phyloP scores from a whole-genome alignment of 92 coral and sea anemone species.

The Epizoanthus stellaris region DNA sequence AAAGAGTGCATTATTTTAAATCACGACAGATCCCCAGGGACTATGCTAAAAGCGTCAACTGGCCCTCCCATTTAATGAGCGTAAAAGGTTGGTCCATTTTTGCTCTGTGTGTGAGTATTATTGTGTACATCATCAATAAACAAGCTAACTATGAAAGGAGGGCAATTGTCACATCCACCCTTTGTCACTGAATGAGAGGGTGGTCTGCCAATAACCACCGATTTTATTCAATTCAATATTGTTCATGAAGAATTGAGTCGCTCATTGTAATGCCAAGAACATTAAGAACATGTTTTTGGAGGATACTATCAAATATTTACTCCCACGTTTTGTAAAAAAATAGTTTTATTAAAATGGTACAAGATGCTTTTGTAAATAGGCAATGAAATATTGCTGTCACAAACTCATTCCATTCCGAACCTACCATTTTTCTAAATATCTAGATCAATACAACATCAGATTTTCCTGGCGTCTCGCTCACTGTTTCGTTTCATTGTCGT shows the following conservation, averaged over 20 bases:
- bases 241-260: conserved; percentile 4
- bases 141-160: conserved; percentile 33
- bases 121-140: conserved; percentile 12
- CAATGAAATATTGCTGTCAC: no score
- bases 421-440: no score
- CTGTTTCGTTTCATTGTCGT: no score
- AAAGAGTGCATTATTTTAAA: neutral
- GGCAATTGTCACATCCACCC: conserved; percentile 15
- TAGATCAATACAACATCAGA: no score
- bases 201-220: conserved; percentile 29
- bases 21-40: conserved; percentile 7
- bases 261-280: neutral
- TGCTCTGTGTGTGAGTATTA: conserved; percentile 1
- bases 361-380: no score
- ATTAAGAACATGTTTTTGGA: neutral
- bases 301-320: neutral
- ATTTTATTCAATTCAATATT: conserved; percentile 41
- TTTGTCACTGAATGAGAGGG: conserved; percentile 25
- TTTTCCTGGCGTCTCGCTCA: no score
- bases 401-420: no score
- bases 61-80: conserved; percentile 17
- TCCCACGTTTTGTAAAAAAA: no score
- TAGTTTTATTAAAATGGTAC: no score
- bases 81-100: neutral
- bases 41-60: neutral